Evolutionary conservation across 2,113 vertebrate genomes (phyloP).

Genomic region (Loxodonta africana): DNA sequence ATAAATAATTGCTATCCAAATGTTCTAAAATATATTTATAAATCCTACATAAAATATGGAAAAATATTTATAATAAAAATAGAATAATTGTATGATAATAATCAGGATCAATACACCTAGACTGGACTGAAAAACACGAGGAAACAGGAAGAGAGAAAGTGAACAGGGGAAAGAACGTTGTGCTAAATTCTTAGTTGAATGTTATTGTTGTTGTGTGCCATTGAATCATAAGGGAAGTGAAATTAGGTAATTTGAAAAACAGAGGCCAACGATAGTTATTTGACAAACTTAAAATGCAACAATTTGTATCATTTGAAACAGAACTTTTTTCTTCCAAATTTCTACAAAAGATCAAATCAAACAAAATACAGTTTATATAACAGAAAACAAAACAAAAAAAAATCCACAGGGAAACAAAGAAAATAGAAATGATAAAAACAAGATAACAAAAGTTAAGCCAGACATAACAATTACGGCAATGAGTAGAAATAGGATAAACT

Average conservation of each 20-base stretch:
- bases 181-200: neutral
- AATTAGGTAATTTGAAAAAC: neutral
- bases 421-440: slow-evolving; percentile 29
- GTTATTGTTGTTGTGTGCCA: neutral
- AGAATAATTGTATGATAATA: neutral
- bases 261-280: neutral
- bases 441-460: slow-evolving; percentile 29
- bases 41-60: neutral
- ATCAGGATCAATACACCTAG: neutral
- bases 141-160: neutral
- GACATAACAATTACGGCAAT: neutral
- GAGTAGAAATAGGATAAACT: neutral
- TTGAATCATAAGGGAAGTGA: neutral
- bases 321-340: slow-evolving; percentile 7
- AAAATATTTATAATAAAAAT: neutral
- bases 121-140: neutral
- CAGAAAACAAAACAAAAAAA: neutral
- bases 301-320: neutral
- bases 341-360: slow-evolving; percentile 50
- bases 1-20: neutral
- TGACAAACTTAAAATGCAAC: neutral
- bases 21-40: neutral
- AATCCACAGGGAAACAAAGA: neutral
- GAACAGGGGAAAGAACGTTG: neutral
- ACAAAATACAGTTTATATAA: neutral